These are phyloP conservation scores for Coracopsis vasa DNA, from an alignment of 2,113 vertebrate species.

Conservation along the genomic window DNA sequence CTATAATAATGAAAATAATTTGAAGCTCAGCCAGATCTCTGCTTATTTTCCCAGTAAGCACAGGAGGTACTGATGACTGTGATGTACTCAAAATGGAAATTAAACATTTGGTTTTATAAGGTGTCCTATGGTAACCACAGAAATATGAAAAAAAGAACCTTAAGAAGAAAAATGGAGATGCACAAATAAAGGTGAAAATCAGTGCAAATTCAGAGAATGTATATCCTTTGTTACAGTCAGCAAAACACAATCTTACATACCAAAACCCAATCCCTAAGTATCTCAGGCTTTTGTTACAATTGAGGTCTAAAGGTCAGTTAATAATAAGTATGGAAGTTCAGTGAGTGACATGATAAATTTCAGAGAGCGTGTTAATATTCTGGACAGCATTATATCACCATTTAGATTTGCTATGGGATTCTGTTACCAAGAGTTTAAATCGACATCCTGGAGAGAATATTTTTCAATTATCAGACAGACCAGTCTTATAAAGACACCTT, in stretches of 20 bases:
- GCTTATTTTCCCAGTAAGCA: background rate
- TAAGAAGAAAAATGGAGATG: background rate
- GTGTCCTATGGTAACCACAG: background rate
- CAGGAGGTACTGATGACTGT: background rate
- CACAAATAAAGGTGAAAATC: background rate
- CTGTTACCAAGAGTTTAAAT: constrained; percentile 8
- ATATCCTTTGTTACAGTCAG: background rate
- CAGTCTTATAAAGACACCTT: background rate
- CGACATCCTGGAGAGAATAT: background rate
- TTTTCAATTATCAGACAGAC: constrained; percentile 17
- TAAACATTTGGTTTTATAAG: background rate
- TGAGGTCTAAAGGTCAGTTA: background rate
- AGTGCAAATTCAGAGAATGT: background rate
- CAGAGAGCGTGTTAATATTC: background rate
- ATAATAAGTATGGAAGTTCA: background rate
- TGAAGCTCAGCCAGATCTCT: background rate
- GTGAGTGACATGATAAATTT: background rate
- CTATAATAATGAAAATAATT: background rate
- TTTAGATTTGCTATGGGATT: background rate
- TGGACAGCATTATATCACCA: background rate
- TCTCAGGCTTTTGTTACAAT: background rate
- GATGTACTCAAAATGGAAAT: background rate
- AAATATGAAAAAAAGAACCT: background rate
- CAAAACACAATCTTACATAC: background rate
- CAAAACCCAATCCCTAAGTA: background rate